Base-by-base conservation (phyloP, 1,140 invertebrate genomes). In the Chironomus tepperi region DNA sequence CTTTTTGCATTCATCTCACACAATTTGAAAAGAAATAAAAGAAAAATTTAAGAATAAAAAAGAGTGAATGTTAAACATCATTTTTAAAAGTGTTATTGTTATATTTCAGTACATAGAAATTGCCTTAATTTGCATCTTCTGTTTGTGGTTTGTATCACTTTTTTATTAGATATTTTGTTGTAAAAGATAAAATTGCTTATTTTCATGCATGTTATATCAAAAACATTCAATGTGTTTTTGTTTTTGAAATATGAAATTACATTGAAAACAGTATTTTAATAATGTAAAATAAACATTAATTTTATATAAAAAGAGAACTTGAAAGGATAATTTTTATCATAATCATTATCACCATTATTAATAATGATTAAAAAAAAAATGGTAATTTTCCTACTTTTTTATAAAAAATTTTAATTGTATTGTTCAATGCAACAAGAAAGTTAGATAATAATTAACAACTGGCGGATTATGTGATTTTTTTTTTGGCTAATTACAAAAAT, bases 11-110 rank as follows among this genome's bases (percentile, higher is more conserved):
- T 57, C 47, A 5, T 10, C 43, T 47, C 43, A 15, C 15, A 47
- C 43, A 47, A 9, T 10, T 47, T 15, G 43, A 9, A 47, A 47
- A 57, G 12, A 57, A n/a, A n/a, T 57, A 34, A 34, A 34, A 34
- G 24, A 34, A 34, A 57, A 47, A 47, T 47, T 47, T 47, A 47
- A 47, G 43, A 34, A 34, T 34, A 47, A 57, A n/a, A 57, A 57
- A 57, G n/a, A n/a, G 47, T n/a, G 47, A 57, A 57, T 57, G 47
- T 57, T 57, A 57, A 57, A 57, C 47, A 57, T 57, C 47, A 57
- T 57, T 34, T 34, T 57, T 57, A 12, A n/a, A 57, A 57, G 47
- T 57, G 47, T 57, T 57, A 57, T 57, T 57, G 47, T 57, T 57
- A 57, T 57, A 57, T 57, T 57, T 57, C 47, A 57, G 47, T 12